Conservation (phyloP, 2,888 invertebrate species). For the Lasioglossum figueresi region DNA sequence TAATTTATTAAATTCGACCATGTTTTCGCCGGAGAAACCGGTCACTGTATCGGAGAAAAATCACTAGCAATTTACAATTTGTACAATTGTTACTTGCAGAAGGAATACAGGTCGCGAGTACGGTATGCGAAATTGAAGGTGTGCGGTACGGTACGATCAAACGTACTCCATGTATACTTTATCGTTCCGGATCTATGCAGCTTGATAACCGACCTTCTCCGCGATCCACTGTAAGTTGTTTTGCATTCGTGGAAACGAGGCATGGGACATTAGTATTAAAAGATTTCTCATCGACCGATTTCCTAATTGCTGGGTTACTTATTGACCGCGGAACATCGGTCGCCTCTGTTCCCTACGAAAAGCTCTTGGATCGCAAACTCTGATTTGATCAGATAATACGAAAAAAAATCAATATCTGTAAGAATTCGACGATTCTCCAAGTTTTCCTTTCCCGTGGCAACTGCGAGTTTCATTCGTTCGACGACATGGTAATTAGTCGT, state of each 20-base stretch:
- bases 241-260: conserved; percentile 10
- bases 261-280: background rate
- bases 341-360: background rate
- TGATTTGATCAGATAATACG: background rate
- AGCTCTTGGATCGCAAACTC: background rate
- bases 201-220: conserved; percentile 18
- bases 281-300: conserved; percentile 18
- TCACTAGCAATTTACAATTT: background rate
- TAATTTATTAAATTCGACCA: background rate
- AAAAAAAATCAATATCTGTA: background rate
- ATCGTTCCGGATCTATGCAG: conserved; percentile 20
- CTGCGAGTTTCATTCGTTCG: background rate
- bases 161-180: conserved; percentile 30
- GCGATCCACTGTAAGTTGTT: background rate
- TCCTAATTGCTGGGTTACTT: background rate
- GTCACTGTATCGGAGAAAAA: background rate
- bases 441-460: background rate
- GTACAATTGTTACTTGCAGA: background rate
- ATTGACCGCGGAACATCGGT: background rate
- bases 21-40: background rate
- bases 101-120: conserved; percentile 26
- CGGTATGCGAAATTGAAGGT: conserved; percentile 28
- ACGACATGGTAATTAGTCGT: background rate
- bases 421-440: background rate
- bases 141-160: background rate